A percentile compares a stretch with the other conserved stretches of the same genome.
Evolutionary conservation across 2,113 vertebrate species (phyloP).

Genomic region (Semicossyphus pulcher): DNA sequence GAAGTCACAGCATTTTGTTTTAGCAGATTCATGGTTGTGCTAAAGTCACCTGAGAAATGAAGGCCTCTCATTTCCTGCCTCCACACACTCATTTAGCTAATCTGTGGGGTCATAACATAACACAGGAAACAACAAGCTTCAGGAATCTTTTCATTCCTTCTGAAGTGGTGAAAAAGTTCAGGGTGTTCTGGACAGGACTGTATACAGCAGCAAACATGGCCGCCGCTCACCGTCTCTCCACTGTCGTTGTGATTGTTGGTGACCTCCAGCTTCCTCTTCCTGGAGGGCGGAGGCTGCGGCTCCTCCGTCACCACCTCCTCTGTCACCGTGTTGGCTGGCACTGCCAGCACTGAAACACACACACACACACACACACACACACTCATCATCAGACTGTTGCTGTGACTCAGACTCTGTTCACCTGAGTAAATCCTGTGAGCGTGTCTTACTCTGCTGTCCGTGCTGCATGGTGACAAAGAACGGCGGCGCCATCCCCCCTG

Average conservation of each 20-base stretch:
- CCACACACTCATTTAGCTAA: too few species aligned
- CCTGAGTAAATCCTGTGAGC: background rate
- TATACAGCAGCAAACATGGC: background rate
- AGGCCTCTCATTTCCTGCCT: too few species aligned
- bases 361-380: background rate
- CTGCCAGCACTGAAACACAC: slow-evolving; percentile 84
- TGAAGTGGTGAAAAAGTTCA: too few species aligned
- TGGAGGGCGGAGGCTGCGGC: slow-evolving; percentile 74
- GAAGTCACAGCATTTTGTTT: too few species aligned
- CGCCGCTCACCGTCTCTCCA: slow-evolving; percentile 76
- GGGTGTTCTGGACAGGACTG: too few species aligned
- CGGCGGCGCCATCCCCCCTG: slow-evolving; percentile 83
- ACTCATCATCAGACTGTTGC: background rate
- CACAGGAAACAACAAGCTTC: too few species aligned
- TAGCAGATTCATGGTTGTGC: too few species aligned
- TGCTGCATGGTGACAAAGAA: slow-evolving; percentile 91
- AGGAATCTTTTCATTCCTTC: too few species aligned
- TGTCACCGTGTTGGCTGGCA: slow-evolving; percentile 87
- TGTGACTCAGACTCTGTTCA: too few species aligned
- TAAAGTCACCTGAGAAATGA: too few species aligned
- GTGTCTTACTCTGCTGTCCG: slow-evolving; percentile 86
- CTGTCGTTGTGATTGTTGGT: slow-evolving; percentile 66
- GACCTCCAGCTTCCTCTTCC: slow-evolving; percentile 83
- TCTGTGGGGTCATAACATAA: too few species aligned
- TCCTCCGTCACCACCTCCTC: slow-evolving; percentile 85